Percentiles rank a stretch among this genome's conserved stretches.
These are phyloP conservation scores for Neelides folsomi DNA, from an alignment of 2,888 invertebrate genomes.

Conservation along the genomic window DNA sequence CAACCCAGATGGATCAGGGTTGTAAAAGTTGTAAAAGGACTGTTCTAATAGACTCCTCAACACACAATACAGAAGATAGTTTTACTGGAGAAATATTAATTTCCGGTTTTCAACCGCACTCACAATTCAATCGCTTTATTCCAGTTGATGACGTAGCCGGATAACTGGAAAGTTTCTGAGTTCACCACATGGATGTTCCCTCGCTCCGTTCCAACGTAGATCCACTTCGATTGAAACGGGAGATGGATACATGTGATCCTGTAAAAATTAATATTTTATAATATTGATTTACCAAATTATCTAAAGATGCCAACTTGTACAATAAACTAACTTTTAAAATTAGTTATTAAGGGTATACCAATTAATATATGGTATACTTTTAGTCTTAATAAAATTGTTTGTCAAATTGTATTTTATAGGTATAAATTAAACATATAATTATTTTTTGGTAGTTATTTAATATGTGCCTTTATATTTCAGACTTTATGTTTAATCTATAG, in stretches of 20 bases:
- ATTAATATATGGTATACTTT: too few species aligned
- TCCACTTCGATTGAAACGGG: slow-evolving; percentile 94
- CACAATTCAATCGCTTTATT: slow-evolving; percentile 99
- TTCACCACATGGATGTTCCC: slow-evolving; percentile 97
- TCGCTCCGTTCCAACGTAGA: slow-evolving; percentile 88
- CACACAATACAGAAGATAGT: neutral
- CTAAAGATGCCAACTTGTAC: too few species aligned
- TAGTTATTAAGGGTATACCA: too few species aligned
- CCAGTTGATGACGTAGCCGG: slow-evolving; percentile 99
- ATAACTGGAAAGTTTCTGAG: slow-evolving; percentile 87
- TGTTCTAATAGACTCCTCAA: too few species aligned
- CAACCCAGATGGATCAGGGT: neutral
- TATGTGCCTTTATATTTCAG: too few species aligned
- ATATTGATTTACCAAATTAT: too few species aligned
- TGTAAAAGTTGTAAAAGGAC: neutral
- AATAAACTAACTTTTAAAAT: too few species aligned
- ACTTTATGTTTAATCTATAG: too few species aligned
- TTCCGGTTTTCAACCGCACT: slow-evolving; percentile 41
- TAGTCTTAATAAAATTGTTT: too few species aligned
- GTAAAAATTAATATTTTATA: slow-evolving; percentile 22
- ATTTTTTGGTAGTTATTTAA: too few species aligned
- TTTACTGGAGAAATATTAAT: neutral
- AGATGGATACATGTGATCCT: slow-evolving; percentile 91
- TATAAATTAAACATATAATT: too few species aligned
- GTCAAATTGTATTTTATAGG: too few species aligned